Conservation (phyloP, 1,140 invertebrate species). For the Mamestra configurata region DNA sequence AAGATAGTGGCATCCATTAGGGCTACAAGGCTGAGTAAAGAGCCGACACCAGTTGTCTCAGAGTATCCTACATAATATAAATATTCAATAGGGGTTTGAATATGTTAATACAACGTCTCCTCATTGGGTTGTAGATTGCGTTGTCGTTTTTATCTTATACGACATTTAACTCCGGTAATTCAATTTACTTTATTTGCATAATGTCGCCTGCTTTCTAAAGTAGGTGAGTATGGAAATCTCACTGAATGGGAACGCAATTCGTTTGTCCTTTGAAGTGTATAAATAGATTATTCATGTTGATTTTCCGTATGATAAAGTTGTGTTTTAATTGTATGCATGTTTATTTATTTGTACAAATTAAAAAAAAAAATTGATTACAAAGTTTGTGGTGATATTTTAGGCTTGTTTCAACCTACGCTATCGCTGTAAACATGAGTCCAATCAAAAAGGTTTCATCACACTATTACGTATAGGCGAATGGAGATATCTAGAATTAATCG, state of each 20-base stretch:
- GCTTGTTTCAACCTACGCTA: slow-evolving; percentile 58
- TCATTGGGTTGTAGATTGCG: slow-evolving; percentile 87
- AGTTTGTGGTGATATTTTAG: slow-evolving; percentile 55
- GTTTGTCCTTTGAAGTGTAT: slow-evolving; percentile 49
- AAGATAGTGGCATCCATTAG: slow-evolving; percentile 78
- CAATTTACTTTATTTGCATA: slow-evolving; percentile 88
- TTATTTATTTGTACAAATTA: slow-evolving; percentile 7
- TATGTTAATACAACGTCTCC: slow-evolving; percentile 85
- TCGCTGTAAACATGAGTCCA: slow-evolving; percentile 65
- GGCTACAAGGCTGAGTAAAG: slow-evolving; percentile 77
- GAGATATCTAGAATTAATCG: slow-evolving; percentile 88
- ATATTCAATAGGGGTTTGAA: slow-evolving; percentile 87
- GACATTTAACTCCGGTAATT: slow-evolving; percentile 88
- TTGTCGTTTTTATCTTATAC: slow-evolving; percentile 88
- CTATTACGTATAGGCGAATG: slow-evolving; percentile 81
- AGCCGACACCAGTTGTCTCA: slow-evolving; percentile 74
- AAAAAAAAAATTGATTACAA: slow-evolving; percentile 22
- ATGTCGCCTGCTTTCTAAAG: slow-evolving; percentile 79
- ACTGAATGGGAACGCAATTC: slow-evolving; percentile 57
- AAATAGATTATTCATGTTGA: slow-evolving; percentile 49
- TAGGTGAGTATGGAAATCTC: slow-evolving; percentile 85
- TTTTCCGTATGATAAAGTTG: slow-evolving; percentile 36
- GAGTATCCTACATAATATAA: slow-evolving; percentile 79
- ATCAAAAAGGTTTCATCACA: slow-evolving; percentile 86
- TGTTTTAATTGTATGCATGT: slow-evolving; percentile 21